A percentile compares a stretch with the other conserved stretches of the same genome.
Conservation (phyloP, 2,888 invertebrate genomes). For the Automeris io region DNA sequence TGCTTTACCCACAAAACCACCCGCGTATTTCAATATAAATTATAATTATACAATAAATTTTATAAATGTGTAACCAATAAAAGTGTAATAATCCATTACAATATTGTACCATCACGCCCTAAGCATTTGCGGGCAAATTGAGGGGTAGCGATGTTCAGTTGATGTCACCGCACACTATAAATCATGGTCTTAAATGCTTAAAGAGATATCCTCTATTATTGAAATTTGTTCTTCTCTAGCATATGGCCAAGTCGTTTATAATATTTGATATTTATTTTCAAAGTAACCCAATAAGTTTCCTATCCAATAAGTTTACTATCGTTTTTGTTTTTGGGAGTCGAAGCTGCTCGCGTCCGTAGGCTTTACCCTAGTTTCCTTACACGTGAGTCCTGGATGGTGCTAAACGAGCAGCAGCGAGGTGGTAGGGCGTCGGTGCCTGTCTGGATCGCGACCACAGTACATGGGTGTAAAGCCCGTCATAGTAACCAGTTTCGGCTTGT, state of each 20-base stretch:
- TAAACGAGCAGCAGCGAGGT: too few relatives aligned
- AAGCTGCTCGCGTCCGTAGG: too few relatives aligned
- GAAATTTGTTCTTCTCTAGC: conserved; percentile 6
- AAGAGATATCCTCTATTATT: conserved; percentile 4
- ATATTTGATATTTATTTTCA: background rate
- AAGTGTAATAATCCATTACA: conserved; percentile 50
- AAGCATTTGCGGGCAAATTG: conserved; percentile 28
- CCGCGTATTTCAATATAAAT: background rate
- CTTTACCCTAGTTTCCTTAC: too few relatives aligned
- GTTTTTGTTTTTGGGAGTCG: too few relatives aligned
- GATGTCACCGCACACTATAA: conserved; percentile 53
- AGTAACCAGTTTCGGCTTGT: too few relatives aligned
- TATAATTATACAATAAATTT: conserved; percentile 18
- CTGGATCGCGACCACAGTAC: too few relatives aligned
- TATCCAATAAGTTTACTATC: too few relatives aligned
- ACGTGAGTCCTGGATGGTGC: too few relatives aligned
- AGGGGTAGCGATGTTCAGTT: conserved; percentile 20
- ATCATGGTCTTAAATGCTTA: conserved; percentile 48
- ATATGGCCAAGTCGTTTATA: conserved; percentile 7
- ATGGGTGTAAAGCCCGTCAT: too few relatives aligned
- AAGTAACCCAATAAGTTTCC: too few relatives aligned
- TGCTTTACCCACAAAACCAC: too few relatives aligned
- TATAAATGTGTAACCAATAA: conserved; percentile 40
- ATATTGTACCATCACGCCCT: conserved; percentile 57
- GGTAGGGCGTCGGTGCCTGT: too few relatives aligned